phyloP scores from a whole-genome alignment of 2,797 vertebrate genomes.

The Sorex maritimensis region DNA sequence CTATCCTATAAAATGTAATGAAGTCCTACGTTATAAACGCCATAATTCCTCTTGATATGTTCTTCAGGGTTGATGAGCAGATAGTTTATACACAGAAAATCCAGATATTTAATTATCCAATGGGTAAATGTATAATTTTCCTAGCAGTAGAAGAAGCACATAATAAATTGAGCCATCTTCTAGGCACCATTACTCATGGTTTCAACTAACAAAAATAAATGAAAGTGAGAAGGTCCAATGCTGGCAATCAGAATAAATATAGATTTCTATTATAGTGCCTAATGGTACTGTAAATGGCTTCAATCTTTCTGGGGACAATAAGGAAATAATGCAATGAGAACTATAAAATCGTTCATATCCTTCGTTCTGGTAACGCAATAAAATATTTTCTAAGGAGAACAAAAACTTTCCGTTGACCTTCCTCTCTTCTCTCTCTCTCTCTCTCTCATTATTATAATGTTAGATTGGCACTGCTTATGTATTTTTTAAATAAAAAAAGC shows the following conservation, averaged over 20 bases:
- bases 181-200: slow-evolving; percentile 28
- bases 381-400: slow-evolving; percentile 4
- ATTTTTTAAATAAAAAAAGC: slow-evolving; percentile 10
- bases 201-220: slow-evolving; percentile 52
- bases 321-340: neutral
- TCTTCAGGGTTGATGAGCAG: neutral
- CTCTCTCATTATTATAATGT: neutral
- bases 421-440: neutral
- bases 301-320: slow-evolving; percentile 22
- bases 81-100: neutral
- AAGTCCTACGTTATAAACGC: neutral
- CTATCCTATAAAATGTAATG: neutral
- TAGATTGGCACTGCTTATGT: neutral
- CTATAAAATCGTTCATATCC: neutral
- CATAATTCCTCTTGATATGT: neutral
- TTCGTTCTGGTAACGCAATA: slow-evolving; percentile 13
- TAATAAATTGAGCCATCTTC: slow-evolving; percentile 36
- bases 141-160: slow-evolving; percentile 26
- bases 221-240: slow-evolving; percentile 2
- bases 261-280: neutral
- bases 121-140: slow-evolving; percentile 53
- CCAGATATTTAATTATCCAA: slow-evolving; percentile 24
- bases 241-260: slow-evolving; percentile 18
- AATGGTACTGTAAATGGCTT: neutral
- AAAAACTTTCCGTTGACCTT: no score